Base-by-base conservation (phyloP, 2,888 invertebrate genomes). In the Tenthredo amoena region DNA sequence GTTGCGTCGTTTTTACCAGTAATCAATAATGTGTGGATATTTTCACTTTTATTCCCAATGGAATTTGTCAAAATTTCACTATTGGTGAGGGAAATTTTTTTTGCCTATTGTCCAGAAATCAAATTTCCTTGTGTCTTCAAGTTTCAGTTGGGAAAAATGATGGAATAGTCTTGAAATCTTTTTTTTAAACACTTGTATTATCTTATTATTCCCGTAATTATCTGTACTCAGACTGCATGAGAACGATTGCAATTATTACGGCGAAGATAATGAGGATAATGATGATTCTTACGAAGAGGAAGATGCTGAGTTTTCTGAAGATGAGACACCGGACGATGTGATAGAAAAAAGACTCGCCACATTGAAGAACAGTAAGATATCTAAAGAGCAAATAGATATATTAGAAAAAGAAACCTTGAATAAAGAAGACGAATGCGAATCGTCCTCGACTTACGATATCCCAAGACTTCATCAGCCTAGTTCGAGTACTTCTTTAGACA, bases 141-240 rank as follows among this genome's bases (percentile, higher is more conserved):
- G 1, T 50, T 1, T 1, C 1, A 50, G 50, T 50, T 3, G 9
- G 50, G 5, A n/a, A 47, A n/a, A n/a, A n/a, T 55, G n/a, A n/a
- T 55, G 55, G 18, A 18, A 18, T 1, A 31, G n/a, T 72, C 40
- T 18, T 10, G 6, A n/a, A 12, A 21, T 40, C 1, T 72, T 72
- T 9, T 34, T 72, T 7, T 4, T 10, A 12, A 7, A 74, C 21
- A n/a, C 55, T 55, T 55, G 26, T 26, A 55, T 15, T 9, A 50
- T 50, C 7, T 26, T 77, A 50, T 15, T 18, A 1, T n/a, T 0
- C 1, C 3, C 31, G 50, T 26, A 1, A 26, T 26, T 18, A 40
- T 81, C 15, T 71, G 81, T 84, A 86, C 85, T 85, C 81, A 92
- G 92, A 85, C 87, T 92, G 34, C 89, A 91, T 81, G 89, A 89